A percentile compares a stretch with the other conserved stretches of the same genome.
Evolutionary conservation across 2,888 invertebrate genomes (phyloP).

Genomic region (Andrena flavipes): DNA sequence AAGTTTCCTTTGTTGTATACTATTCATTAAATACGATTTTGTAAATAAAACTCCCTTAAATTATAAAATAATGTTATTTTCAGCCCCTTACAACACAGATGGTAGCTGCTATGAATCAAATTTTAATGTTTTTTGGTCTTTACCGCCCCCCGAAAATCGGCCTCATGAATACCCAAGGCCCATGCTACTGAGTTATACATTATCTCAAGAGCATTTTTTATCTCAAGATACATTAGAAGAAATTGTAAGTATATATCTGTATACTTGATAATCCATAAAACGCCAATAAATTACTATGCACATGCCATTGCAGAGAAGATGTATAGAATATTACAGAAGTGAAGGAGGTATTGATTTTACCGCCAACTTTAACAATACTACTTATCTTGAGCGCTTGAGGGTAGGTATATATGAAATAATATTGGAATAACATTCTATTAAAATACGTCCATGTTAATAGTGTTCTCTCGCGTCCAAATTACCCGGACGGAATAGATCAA

Average conservation of each 20-base stretch:
- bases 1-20: conserved; percentile 83
- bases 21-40: not conserved
- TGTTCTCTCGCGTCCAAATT: conserved; percentile 92
- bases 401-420: conserved; percentile 73
- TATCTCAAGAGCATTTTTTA: conserved; percentile 92
- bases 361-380: conserved; percentile 90
- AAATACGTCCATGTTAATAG: conserved; percentile 70
- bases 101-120: conserved; percentile 93
- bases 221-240: conserved; percentile 93
- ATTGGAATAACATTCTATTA: conserved; percentile 7
- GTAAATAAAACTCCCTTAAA: not conserved
- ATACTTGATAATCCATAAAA: conserved; percentile 10
- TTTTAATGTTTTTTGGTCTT: conserved; percentile 96
- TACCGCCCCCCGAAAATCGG: conserved; percentile 97
- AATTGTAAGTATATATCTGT: conserved; percentile 86
- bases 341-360: conserved; percentile 89
- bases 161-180: conserved; percentile 97
- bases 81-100: conserved; percentile 93
- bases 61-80: conserved; percentile 5
- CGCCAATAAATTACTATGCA: not conserved
- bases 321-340: conserved; percentile 93
- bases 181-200: conserved; percentile 94
- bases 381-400: conserved; percentile 94
- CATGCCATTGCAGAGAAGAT: conserved; percentile 87
- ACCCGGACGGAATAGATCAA: conserved; percentile 91